Base-by-base conservation (phyloP, 2,113 vertebrate species). In the Megalops atlanticus region DNA sequence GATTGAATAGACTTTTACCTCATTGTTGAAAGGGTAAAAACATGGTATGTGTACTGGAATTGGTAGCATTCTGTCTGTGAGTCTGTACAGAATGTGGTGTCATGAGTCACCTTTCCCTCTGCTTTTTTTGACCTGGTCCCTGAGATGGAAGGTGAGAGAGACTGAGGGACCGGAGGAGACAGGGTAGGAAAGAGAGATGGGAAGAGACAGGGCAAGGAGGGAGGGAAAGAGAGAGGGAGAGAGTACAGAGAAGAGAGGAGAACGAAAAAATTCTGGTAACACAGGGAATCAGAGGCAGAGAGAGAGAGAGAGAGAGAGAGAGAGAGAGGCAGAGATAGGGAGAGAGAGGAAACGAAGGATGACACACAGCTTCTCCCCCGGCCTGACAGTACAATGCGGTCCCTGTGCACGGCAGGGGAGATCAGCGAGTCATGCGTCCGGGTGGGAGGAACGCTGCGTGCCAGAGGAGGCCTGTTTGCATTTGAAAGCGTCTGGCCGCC, bases 391-490 rank as follows among this genome's bases (percentile, higher is more conserved):
- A 69, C 77, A 82, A 69, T 82, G 83, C 77, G 76, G 71, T 84
- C 82, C 82, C 76, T 69, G 81, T 38, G 78, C 77, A 82, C 86
- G 88, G 88, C 58, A 27, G 58, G 75, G 81, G 36, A 43, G 77
- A 52, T 43, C 70, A 38, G 83, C 81, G 87, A 83, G 82, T 85
- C 81, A 81, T 85, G 79, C 77, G 64, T 85, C 83, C 84, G 85
- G 0, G 49, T 78, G 54, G 84, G 52, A 49, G 38, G 79, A 82
- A 54, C 75, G 14, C 79, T 89, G 88, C 85, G 73, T 89, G 92
- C 91, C 90, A 80, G 83, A 82, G 85, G 86, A 90, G 92, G 92
- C 91, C 92, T 95, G 94, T 95, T 95, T 95, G 94, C 94, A 90
- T 95, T 92, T 94, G 91, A 92, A 93, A 93, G 91, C 90, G 87